A percentile compares a stretch with the other conserved stretches of the same genome.
Conservation (phyloP, 2,888 invertebrate species). For the Hipparchia semele region DNA sequence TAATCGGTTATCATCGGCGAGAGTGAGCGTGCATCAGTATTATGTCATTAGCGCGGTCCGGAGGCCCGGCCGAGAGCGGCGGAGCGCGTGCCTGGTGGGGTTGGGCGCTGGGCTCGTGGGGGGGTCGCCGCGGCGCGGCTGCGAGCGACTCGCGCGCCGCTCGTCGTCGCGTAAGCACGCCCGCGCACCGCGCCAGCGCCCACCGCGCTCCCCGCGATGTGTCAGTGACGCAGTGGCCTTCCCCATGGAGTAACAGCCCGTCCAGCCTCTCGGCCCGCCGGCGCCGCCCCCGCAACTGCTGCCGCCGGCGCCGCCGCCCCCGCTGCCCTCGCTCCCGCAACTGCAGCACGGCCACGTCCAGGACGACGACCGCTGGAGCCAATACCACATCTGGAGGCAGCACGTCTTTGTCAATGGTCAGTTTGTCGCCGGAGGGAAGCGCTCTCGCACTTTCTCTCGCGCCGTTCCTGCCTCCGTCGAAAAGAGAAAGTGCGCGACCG, state of each 20-base stretch:
- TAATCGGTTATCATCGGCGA: slow-evolving; percentile 64
- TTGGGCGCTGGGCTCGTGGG: slow-evolving; percentile 16
- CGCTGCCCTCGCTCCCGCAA: slow-evolving; percentile 86
- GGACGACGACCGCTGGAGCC: slow-evolving; percentile 87
- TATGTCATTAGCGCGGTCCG: slow-evolving; percentile 52
- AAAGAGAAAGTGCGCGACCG: slow-evolving; percentile 74
- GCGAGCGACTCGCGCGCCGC: slow-evolving; percentile 50
- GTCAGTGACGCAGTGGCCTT: slow-evolving; percentile 50
- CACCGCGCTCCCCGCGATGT: slow-evolving; percentile 66
- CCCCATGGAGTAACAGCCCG: slow-evolving; percentile 78
- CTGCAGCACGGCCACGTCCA: slow-evolving; percentile 85
- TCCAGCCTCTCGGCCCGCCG: slow-evolving; percentile 84
- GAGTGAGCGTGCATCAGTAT: slow-evolving; percentile 62
- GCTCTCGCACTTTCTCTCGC: slow-evolving; percentile 62
- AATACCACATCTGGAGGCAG: slow-evolving; percentile 91
- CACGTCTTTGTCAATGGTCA: slow-evolving; percentile 91
- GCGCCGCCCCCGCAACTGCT: slow-evolving; percentile 86
- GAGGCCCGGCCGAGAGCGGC: slow-evolving; percentile 39
- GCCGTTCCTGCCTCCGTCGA: slow-evolving; percentile 48
- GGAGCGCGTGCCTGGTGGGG: slow-evolving; percentile 41
- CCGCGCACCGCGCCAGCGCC: slow-evolving; percentile 58
- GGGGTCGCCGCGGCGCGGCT: slow-evolving; percentile 43
- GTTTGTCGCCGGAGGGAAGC: slow-evolving; percentile 55
- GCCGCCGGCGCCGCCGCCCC: slow-evolving; percentile 82
- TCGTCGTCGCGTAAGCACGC: slow-evolving; percentile 59